Percentiles rank a stretch among this genome's conserved stretches.
phyloP scores from a whole-genome alignment of 1,140 invertebrate genomes.

The Neuroterus valhalla region DNA sequence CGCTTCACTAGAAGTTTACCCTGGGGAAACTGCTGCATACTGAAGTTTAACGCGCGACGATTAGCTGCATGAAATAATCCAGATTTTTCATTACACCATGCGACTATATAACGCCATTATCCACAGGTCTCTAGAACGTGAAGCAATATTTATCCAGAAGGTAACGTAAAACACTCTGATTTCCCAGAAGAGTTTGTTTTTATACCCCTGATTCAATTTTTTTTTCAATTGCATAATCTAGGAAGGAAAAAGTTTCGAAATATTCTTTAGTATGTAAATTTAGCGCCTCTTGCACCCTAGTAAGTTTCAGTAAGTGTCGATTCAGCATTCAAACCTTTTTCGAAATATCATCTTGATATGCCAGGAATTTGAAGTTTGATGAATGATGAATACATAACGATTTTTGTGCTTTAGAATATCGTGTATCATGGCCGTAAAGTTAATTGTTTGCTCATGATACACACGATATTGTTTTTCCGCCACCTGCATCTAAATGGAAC shows the following conservation, averaged over 20 bases:
- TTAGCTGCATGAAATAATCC: slow-evolving; percentile 38
- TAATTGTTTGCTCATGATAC: too few species aligned
- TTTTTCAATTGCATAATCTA: not conserved
- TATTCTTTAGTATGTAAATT: not conserved
- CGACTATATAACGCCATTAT: slow-evolving; percentile 48
- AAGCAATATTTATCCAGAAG: slow-evolving; percentile 56
- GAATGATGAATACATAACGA: too few species aligned
- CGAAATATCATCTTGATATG: not conserved
- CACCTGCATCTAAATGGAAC: too few species aligned
- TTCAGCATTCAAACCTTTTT: not conserved
- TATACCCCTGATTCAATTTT: too few species aligned
- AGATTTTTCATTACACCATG: slow-evolving; percentile 48
- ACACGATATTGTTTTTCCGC: too few species aligned
- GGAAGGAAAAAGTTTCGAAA: not conserved
- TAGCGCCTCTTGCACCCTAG: not conserved
- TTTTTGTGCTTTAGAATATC: too few species aligned
- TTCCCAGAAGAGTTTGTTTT: slow-evolving; percentile 56
- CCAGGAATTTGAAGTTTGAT: not conserved
- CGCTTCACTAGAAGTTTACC: not conserved
- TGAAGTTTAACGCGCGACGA: slow-evolving; percentile 5
- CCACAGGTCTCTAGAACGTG: slow-evolving; percentile 40
- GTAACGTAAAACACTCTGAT: slow-evolving; percentile 56
- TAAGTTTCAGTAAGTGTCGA: not conserved
- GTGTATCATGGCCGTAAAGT: too few species aligned
- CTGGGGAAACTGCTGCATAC: not conserved